phyloP scores from a whole-genome alignment of 2,888 invertebrate species.

The Nomada hirtipes region DNA sequence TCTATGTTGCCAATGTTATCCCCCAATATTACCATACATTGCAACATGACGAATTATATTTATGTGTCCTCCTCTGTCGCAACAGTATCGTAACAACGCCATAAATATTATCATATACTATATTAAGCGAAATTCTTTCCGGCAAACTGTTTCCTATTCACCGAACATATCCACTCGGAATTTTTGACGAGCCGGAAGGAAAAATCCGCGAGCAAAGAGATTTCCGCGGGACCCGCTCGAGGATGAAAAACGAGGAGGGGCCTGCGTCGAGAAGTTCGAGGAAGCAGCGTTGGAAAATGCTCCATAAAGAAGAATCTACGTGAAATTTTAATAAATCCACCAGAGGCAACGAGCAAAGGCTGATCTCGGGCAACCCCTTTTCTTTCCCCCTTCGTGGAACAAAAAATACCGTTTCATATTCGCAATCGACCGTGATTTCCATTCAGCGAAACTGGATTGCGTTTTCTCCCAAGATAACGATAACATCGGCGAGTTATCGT shows the following conservation, averaged over 20 bases:
- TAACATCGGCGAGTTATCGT: slow-evolving; percentile 48
- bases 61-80: not conserved
- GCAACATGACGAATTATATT: too few relatives aligned
- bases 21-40: too few relatives aligned
- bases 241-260: not conserved
- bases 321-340: slow-evolving; percentile 7
- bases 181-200: not conserved
- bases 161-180: not conserved
- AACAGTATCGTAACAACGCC: too few relatives aligned
- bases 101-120: not conserved
- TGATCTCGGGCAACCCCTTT: too few relatives aligned
- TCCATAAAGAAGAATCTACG: not conserved
- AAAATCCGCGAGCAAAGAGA: not conserved
- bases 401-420: not conserved
- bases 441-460: slow-evolving; percentile 17
- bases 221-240: too few relatives aligned
- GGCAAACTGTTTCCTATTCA: not conserved
- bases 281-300: not conserved
- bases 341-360: not conserved
- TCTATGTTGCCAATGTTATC: too few relatives aligned
- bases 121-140: not conserved
- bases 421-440: slow-evolving; percentile 5
- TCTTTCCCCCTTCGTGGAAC: not conserved
- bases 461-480: not conserved
- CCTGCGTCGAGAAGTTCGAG: not conserved